Percentiles rank a stretch among this genome's conserved stretches.
These are phyloP conservation scores for Actinopyga echinites DNA, from an alignment of 53 echinoderm and acorn worm genomes.

Conservation along the genomic window DNA sequence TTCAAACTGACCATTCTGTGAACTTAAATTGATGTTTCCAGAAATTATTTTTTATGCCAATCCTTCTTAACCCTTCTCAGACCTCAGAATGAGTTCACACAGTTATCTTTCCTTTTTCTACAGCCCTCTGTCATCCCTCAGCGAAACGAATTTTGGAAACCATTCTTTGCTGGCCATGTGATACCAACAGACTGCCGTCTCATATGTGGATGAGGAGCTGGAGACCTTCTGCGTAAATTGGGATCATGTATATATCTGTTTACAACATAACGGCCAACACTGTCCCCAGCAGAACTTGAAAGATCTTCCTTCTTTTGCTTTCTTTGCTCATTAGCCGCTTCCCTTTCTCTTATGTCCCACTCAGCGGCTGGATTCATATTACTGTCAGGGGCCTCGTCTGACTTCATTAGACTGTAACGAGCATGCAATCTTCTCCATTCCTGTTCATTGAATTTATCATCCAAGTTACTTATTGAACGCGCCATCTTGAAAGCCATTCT, in stretches of 20 bases:
- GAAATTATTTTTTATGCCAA: no score
- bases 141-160: no score
- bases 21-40: no score
- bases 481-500: background rate
- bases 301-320: background rate
- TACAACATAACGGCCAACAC: conserved; percentile 1
- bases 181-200: background rate
- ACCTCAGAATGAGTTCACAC: no score
- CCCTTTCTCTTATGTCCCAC: background rate
- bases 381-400: background rate
- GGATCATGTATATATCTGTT: conserved; percentile 13
- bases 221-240: background rate
- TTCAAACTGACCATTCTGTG: no score
- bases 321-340: background rate
- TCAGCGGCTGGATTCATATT: background rate
- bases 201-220: conserved; percentile 11
- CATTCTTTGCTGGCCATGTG: background rate
- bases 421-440: conserved; percentile 32
- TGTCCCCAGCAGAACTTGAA: background rate
- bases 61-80: no score
- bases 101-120: no score
- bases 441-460: conserved; percentile 28
- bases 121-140: no score
- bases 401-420: conserved; percentile 8
- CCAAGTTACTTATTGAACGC: conserved; percentile 25